phyloP scores from a whole-genome alignment of 1,140 invertebrate genomes.

The Tetragnatha versicolor region DNA sequence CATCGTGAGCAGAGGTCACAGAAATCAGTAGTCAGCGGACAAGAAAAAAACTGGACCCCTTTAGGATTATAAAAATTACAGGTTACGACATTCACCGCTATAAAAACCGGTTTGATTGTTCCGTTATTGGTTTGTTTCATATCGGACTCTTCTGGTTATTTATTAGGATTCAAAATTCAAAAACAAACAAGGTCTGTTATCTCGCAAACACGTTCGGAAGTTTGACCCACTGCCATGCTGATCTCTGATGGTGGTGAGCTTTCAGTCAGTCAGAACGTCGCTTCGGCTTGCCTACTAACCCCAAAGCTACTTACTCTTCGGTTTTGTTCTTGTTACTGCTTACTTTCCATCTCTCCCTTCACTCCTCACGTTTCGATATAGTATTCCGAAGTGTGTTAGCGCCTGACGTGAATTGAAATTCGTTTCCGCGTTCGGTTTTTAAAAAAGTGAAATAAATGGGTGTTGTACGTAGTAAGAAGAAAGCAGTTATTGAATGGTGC shows the following conservation, averaged over 20 bases:
- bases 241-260: conserved; percentile 5
- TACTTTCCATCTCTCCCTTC: not conserved
- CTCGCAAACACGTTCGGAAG: conserved; percentile 31
- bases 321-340: not conserved
- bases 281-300: conserved; percentile 38
- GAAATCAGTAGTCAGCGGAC: too few species aligned
- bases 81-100: too few species aligned
- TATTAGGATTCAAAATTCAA: too few species aligned
- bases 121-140: too few species aligned
- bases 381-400: conserved; percentile 9
- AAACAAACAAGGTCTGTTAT: conserved; percentile 18
- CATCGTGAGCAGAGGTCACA: too few species aligned
- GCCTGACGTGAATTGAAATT: conserved; percentile 13
- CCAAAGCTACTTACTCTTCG: not conserved
- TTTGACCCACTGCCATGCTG: conserved; percentile 27
- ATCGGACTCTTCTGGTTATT: too few species aligned
- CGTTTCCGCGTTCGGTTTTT: not conserved
- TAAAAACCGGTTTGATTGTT: too few species aligned
- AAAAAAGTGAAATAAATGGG: too few species aligned
- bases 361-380: not conserved
- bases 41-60: too few species aligned
- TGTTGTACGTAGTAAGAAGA: too few species aligned
- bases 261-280: conserved; percentile 1
- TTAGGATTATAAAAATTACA: too few species aligned
- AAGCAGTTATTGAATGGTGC: too few species aligned